Base-by-base conservation (phyloP, 2,888 invertebrate genomes). In the Diaphora mendica region DNA sequence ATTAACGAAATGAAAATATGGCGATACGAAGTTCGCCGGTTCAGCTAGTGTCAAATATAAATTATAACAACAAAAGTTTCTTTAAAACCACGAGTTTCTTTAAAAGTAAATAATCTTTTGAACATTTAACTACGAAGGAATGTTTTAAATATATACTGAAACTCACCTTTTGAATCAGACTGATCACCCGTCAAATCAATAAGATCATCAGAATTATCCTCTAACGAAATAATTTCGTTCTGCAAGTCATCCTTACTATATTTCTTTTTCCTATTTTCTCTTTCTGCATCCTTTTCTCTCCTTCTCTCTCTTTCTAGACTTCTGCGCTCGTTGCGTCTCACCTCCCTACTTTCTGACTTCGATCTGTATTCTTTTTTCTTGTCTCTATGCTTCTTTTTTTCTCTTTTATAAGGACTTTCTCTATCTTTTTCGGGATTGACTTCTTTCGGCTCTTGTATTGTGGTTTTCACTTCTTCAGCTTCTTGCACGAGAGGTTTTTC, bases 181-280 rank as follows among this genome's bases (percentile, higher is more conserved):
- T 88, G 88, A 33, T 96, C 96, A 7, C 96, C 96, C 0, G 96
- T 96, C 81, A 97, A 90, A 88, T 96, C 96, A 65, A 97, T 96
- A 89, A 96, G 93, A 81, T 96, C 97, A 80, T 95, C 92, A 0
- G 93, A 91, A 82, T 94, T 93, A 75, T 96, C 96, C 62, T 92
- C 96, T 70, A 95, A 83, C 0, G 93, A 93, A 77, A 96, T 96
- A 17, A 96, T 90, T 80, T 95, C 95, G 64, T 79, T 91, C 67
- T 91, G 91, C 81, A 91, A 72, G 35, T 91, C 89, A 59, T 94
- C 90, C 77, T 87, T 91, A 69, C 72, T 82, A 13, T 80, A 74
- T 77, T 87, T 90, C 68, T 74, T 87, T 80, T 76, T 88, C 73
- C 88, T 88, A 71, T 68, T 87, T 59, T 87, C 87, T 78, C 81